Percentiles rank a stretch among this genome's conserved stretches.
Evolutionary conservation across 2,797 vertebrate genomes (phyloP).

Genomic region (Psittacula derbiana): DNA sequence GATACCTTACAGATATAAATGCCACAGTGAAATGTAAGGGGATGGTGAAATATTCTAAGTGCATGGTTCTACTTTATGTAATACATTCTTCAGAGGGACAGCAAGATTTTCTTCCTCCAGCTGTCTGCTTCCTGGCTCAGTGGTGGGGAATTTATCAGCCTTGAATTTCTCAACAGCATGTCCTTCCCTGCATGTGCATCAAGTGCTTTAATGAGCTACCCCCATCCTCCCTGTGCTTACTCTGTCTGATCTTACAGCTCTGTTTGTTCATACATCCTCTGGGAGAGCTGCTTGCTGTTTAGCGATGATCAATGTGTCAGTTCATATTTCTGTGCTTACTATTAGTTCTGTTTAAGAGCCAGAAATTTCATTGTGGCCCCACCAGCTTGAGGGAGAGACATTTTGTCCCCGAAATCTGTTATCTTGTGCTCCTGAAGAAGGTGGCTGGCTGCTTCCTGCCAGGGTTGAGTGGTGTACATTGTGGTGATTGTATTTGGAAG

Average conservation of each 20-base stretch:
- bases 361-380: background rate
- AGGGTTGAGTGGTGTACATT: accelerated
- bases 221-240: background rate
- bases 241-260: background rate
- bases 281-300: background rate
- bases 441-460: background rate
- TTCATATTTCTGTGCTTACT: constrained; percentile 13
- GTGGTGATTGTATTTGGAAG: background rate
- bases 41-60: background rate
- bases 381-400: background rate
- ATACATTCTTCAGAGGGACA: background rate
- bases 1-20: background rate
- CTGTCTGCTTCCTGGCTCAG: background rate
- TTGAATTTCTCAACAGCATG: constrained; percentile 11
- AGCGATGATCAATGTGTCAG: background rate
- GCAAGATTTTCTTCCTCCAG: constrained; percentile 1
- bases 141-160: constrained; percentile 17
- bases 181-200: background rate
- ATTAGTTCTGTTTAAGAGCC: background rate
- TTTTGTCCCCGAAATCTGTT: background rate
- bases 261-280: background rate
- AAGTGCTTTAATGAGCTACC: constrained; percentile 3
- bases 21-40: background rate
- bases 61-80: background rate
- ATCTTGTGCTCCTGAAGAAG: background rate